Evolutionary conservation across 1,140 invertebrate genomes (phyloP).

Genomic region (Apis cerana): DNA sequence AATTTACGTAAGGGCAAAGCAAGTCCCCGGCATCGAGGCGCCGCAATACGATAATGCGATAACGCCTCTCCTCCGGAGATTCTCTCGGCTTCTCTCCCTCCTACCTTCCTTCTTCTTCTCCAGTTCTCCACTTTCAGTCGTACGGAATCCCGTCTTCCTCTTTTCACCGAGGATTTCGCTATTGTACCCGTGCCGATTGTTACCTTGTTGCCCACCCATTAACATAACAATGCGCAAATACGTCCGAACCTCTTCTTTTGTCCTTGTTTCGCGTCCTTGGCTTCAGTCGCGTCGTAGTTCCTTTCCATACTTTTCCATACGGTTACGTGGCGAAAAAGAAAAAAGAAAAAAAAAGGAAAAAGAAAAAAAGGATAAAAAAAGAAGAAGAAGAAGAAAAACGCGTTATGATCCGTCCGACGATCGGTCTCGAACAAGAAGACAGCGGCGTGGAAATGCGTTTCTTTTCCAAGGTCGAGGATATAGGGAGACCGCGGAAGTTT

Average conservation of each 20-base stretch:
- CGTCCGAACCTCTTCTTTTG: constrained; percentile 32
- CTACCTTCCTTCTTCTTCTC: neutral
- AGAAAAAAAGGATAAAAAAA: no score
- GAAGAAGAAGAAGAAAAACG: no score
- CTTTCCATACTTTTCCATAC: neutral
- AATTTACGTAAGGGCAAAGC: constrained; percentile 73
- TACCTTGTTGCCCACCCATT: constrained; percentile 72
- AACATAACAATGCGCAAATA: constrained; percentile 79
- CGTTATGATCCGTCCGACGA: no score
- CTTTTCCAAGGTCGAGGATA: neutral
- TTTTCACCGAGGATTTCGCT: constrained; percentile 67
- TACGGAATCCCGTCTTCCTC: constrained; percentile 12
- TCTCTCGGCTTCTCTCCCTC: constrained; percentile 25
- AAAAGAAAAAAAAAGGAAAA: no score
- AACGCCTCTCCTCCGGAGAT: constrained; percentile 53
- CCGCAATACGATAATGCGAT: constrained; percentile 78
- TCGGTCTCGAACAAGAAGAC: neutral
- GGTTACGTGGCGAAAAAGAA: neutral
- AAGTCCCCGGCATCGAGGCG: constrained; percentile 70
- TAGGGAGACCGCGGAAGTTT: neutral
- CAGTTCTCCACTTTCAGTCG: constrained; percentile 36
- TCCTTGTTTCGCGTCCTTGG: neutral
- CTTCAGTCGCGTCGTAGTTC: neutral
- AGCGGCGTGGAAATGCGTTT: neutral
- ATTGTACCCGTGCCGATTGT: constrained; percentile 78